Evolutionary conservation across 2,888 invertebrate species (phyloP).

Genomic region (Epiblema foenella): DNA sequence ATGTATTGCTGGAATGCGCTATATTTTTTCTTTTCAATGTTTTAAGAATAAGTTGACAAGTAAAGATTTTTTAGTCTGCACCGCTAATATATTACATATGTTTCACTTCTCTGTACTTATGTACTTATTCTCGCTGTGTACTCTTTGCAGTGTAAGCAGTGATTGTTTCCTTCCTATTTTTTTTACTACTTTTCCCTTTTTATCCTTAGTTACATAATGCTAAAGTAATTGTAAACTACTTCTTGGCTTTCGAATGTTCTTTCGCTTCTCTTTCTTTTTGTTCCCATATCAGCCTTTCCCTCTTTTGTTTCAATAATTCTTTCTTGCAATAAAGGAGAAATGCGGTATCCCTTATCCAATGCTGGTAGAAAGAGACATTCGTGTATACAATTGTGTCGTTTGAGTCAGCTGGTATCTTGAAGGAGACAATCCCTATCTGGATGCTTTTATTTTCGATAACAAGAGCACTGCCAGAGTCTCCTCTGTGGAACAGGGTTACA

Average conservation of each 20-base stretch:
- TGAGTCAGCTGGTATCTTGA: background rate
- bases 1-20: too few species aligned
- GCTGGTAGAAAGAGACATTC: background rate
- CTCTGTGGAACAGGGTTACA: background rate
- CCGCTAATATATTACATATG: too few species aligned
- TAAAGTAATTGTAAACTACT: too few species aligned
- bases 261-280: background rate
- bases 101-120: too few species aligned
- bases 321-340: background rate
- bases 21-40: too few species aligned
- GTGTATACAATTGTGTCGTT: background rate
- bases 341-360: background rate
- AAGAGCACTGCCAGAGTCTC: slow-evolving; percentile 2
- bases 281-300: background rate
- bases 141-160: too few species aligned
- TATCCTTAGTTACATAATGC: too few species aligned
- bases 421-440: slow-evolving; percentile 2
- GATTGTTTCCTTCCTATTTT: too few species aligned
- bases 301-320: background rate
- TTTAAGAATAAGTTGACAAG: too few species aligned
- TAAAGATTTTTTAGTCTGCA: too few species aligned
- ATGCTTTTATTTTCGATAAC: background rate
- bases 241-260: background rate
- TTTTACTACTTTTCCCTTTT: too few species aligned
- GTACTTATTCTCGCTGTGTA: too few species aligned